Evolutionary conservation across 2,888 invertebrate genomes (phyloP), one percentile per base, ranked within the genome.

Genomic region (Zygothrica quintamaculata): DNA sequence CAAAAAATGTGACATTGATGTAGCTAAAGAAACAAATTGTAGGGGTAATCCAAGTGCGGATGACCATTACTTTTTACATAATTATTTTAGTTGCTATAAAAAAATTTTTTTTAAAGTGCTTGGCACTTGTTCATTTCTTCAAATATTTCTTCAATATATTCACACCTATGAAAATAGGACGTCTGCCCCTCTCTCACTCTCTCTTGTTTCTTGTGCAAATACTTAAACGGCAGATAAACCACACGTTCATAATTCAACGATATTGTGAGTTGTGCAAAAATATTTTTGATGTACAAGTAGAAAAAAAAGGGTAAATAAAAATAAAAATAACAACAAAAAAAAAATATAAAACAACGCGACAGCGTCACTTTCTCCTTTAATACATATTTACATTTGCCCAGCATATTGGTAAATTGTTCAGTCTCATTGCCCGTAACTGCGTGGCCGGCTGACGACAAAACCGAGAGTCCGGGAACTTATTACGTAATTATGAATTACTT

Each of bases 221-320:
- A 71, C 18, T 58, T 51, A 44, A 31, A 11, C 8, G 51, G n/a
- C 34, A 48, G 43, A 51, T 56, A 53, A 48, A 11, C 15, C 9
- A 46, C 36, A 15, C 16, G 12, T 12, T n/a, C 47, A 58, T 16
- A 64, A 62, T 64, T 67, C 65, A 79, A 79, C 77, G 79, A 71
- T 74, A 64, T 79, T 67, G 74, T 22, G 74, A 69, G 60, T 65
- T 82, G 84, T 84, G 79, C 80, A 84, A 79, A n/a, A 79, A 81
- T 73, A 65, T 77, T 71, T 76, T 65, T 50, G 51, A 75, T 62
- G 48, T 47, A 50, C 51, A 26, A 43, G 22, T 25, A 15, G 18
- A 12, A 37, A 37, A 31, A 47, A 18, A 37, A 22, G 26, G n/a
- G n/a, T n/a, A n/a, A n/a, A n/a, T n/a, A 39, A 8, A 9, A 56